Conservation (phyloP, 2,113 vertebrate species). For the Amazona vittata region DNA sequence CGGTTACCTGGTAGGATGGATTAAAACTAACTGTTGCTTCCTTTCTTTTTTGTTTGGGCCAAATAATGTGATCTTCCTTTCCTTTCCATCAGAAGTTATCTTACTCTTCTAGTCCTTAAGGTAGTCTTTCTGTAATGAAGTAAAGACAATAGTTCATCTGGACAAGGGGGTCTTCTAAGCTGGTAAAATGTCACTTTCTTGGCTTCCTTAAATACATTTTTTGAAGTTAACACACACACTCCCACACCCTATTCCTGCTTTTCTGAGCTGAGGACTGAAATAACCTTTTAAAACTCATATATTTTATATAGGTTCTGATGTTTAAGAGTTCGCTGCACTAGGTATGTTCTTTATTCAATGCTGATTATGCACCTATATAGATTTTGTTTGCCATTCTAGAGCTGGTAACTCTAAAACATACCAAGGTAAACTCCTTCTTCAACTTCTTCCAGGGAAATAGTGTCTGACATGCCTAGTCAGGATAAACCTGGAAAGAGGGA, state of each 20-base stretch:
- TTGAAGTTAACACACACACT: not conserved
- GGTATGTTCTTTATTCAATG: not conserved
- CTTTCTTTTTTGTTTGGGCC: not conserved
- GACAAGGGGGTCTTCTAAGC: not conserved
- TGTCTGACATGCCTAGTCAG: not conserved
- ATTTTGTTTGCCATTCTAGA: not conserved
- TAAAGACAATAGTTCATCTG: not conserved
- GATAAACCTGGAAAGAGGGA: not conserved
- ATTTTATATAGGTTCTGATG: not conserved
- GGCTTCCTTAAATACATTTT: not conserved
- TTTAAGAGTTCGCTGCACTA: not conserved
- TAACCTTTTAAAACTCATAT: not conserved
- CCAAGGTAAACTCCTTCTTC: not conserved
- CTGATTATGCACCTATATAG: not conserved
- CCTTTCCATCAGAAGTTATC: not conserved
- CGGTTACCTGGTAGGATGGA: not conserved
- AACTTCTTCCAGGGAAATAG: not conserved
- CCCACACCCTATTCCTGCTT: not conserved
- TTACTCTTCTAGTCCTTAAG: not conserved
- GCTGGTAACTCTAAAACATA: not conserved
- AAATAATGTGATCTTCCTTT: not conserved
- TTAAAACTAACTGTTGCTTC: not conserved
- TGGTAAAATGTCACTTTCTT: not conserved
- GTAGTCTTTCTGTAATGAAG: not conserved
- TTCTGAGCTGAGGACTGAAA: not conserved